A percentile compares a stretch with the other conserved stretches of the same genome.
Evolutionary conservation across 2,888 invertebrate genomes (phyloP).

Genomic region (Harpagoxenus sublaevis): DNA sequence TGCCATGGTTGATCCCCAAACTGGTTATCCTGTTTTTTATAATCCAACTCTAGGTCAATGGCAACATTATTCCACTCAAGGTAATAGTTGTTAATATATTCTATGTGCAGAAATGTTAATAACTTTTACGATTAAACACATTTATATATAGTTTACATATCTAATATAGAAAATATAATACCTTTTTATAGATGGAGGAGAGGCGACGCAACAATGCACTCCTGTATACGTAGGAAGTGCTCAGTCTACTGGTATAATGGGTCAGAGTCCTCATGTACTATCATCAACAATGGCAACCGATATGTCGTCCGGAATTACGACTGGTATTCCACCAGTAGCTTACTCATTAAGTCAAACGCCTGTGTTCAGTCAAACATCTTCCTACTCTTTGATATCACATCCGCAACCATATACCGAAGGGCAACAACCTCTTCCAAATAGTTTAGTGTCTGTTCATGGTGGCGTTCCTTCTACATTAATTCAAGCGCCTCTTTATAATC

Average conservation of each 20-base stretch:
- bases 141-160: neutral
- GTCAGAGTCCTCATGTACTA: slow-evolving; percentile 72
- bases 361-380: slow-evolving; percentile 71
- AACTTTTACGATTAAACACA: neutral
- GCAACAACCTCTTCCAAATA: slow-evolving; percentile 72
- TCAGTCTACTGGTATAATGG: slow-evolving; percentile 64
- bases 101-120: neutral
- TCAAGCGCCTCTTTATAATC: slow-evolving; percentile 71
- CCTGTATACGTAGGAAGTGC: slow-evolving; percentile 77
- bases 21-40: slow-evolving; percentile 87
- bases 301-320: slow-evolving; percentile 70
- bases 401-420: slow-evolving; percentile 73
- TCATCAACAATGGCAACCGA: slow-evolving; percentile 74
- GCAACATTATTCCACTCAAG: slow-evolving; percentile 86
- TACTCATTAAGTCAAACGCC: slow-evolving; percentile 76
- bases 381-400: slow-evolving; percentile 73
- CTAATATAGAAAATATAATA: neutral
- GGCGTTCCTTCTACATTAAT: slow-evolving; percentile 75
- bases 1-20: slow-evolving; percentile 87
- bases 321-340: slow-evolving; percentile 72
- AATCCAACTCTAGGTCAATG: slow-evolving; percentile 87
- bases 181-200: slow-evolving; percentile 72
- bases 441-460: slow-evolving; percentile 77
- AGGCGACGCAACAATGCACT: slow-evolving; percentile 78
- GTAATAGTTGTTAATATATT: slow-evolving; percentile 62